A percentile compares a stretch with the other conserved stretches of the same genome.
Conservation (phyloP, 1,140 invertebrate genomes). For the Parasteatoda tepidariorum region DNA sequence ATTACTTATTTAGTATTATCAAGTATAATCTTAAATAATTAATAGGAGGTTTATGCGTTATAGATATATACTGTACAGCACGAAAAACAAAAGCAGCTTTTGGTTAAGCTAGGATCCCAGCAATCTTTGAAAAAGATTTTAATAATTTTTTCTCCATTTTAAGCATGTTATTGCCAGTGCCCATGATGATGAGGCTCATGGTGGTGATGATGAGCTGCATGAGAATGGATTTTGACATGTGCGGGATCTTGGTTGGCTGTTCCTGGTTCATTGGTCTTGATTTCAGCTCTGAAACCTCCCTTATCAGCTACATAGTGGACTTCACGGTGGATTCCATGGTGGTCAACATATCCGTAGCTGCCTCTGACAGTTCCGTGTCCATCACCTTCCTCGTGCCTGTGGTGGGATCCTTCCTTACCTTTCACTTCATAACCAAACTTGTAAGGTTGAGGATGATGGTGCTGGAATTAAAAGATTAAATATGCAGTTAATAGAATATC, state of each 20-base stretch:
- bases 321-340: conserved; percentile 25
- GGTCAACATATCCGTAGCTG: conserved; percentile 17
- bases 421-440: conserved; percentile 6
- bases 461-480: background rate
- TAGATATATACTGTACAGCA: too few species aligned
- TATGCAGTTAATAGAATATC: too few species aligned
- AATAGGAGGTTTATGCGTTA: too few species aligned
- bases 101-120: too few species aligned
- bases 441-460: conserved; percentile 29
- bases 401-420: background rate
- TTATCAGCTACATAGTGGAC: conserved; percentile 59
- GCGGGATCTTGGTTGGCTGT: conserved; percentile 52
- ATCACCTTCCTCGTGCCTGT: conserved; percentile 32
- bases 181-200: background rate
- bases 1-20: too few species aligned
- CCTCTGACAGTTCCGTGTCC: conserved; percentile 28
- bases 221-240: background rate
- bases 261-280: conserved; percentile 31
- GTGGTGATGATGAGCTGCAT: background rate
- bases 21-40: too few species aligned
- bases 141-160: too few species aligned
- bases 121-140: too few species aligned
- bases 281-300: conserved; percentile 49
- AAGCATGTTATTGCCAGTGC: too few species aligned
- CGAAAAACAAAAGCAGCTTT: too few species aligned